These are phyloP conservation scores for Euura saliciscinereae DNA, from an alignment of 1,140 invertebrate species.

Conservation along the genomic window DNA sequence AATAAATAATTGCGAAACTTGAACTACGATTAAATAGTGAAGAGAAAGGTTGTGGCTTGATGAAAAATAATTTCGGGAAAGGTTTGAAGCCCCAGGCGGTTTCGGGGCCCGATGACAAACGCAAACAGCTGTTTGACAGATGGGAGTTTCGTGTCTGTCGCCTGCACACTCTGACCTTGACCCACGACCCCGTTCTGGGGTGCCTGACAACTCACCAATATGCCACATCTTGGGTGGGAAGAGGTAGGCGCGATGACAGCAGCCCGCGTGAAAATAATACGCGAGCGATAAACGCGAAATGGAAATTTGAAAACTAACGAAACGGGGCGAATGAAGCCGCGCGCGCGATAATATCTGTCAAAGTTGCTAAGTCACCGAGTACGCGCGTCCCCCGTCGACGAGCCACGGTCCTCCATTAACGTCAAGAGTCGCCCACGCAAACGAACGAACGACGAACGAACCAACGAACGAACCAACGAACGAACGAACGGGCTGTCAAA, in stretches of 20 bases:
- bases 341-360: constrained; percentile 4
- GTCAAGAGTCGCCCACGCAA: constrained; percentile 39
- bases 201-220: constrained; percentile 44
- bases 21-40: neutral
- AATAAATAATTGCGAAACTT: neutral
- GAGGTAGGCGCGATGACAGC: constrained; percentile 15
- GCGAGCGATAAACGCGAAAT: too few species aligned
- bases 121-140: constrained; percentile 60
- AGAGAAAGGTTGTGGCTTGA: neutral
- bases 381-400: constrained; percentile 30
- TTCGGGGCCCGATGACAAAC: constrained; percentile 29
- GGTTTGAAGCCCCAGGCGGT: neutral
- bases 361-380: constrained; percentile 47
- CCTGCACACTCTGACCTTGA: constrained; percentile 48
- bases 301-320: constrained; percentile 4
- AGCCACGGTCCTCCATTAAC: constrained; percentile 43
- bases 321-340: constrained; percentile 18
- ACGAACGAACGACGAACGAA: neutral
- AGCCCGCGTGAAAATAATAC: neutral
- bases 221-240: constrained; percentile 41
- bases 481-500: constrained; percentile 24
- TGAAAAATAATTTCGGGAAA: neutral
- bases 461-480: constrained; percentile 14
- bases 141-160: constrained; percentile 31
- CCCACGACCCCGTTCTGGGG: constrained; percentile 46